Evolutionary conservation across 2,113 vertebrate species (phyloP), one percentile per base, ranked within the genome.

Genomic region (Plectropomus leopardus): DNA sequence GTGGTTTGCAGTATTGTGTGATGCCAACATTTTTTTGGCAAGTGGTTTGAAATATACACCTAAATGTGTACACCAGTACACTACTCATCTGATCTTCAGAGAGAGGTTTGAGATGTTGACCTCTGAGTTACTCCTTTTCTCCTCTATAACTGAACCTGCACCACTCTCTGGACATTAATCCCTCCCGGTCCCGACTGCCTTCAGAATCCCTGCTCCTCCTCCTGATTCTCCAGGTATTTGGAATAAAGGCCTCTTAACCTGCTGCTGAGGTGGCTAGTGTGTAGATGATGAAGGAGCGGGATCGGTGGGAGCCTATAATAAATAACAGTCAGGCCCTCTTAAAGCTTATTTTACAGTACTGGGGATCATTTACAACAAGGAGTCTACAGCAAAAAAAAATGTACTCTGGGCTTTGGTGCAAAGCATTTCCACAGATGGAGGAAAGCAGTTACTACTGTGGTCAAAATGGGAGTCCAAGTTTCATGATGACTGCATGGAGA

Each of bases 291-390:
- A 76, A 69, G 24, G 40, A 45, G 36, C 4, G 32, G 32, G 72
- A 72, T 72, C 21, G 17, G 32, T 24, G 26, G 72, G 42, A 67
- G 78, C 47, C 67, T 83, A 28, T 55, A 86, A 92, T 90, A 80
- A 85, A 92, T 82, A 92, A 88, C 82, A 89, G 82, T 36, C 68
- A 65, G 53, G 40, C n/a, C n/a, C 34, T 83, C 67, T 86, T 61
- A 77, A 78, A 85, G 48, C 36, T 40, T 2, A 50, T 78, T 79
- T 86, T 74, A 83, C 63, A 78, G 26, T 40, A 69, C 28, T 78
- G 34, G 51, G 23, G 42, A 65, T 76, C 24, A 32, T 76, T 92
- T 89, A 75, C 57, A 86, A 42, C 53, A 51, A 42, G 24, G 63
- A 47, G 36, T n/a, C 64, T 48, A 45, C 75, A 65, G 45, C 50